Evolutionary conservation across 2,888 invertebrate species (phyloP), one percentile per base, ranked within the genome.

Genomic region (Euproctis similis): DNA sequence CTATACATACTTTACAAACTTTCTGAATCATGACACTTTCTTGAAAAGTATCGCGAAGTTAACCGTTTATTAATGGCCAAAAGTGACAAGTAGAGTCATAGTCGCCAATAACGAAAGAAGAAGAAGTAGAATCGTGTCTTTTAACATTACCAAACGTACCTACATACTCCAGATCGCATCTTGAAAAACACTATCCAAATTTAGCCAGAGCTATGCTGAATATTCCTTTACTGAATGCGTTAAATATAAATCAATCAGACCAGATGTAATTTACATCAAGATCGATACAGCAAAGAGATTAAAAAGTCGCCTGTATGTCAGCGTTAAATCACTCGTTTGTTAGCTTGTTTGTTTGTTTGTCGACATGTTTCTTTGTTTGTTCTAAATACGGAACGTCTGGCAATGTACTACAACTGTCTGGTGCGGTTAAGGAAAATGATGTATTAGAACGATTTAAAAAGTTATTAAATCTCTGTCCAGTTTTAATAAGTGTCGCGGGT

Each of bases 221-320:
- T 56, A 61, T 59, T 53, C 46, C 19, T 19, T 7, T 19, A 4
- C 30, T 35, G 31, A 42, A 53, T 52, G 42, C 35, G 26, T 36
- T 28, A n/a, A n/a, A 24, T 32, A 63, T 77, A 74, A 74, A 77
- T 77, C 76, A 77, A 66, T 77, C 77, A 65, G 46, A 48, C 59
- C 55, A 73, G 14, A 68, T 64, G 68, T 71, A 67, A 67, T 75
- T 75, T 66, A 63, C 58, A 59, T 46, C 39, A 55, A 66, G 70
- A 74, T 76, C 74, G 71, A 76, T 74, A 44, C 54, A 48, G 28
- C 38, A 55, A 58, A 41, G 63, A 48, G 42, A 59, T 28, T 30
- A 55, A 46, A 46, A 32, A 25, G 24, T 3, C 18, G 23, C 31
- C n/a, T n/a, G 40, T 32, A 41, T 52, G 64, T 64, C 64, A 52